Evolutionary conservation across 2,113 vertebrate species (phyloP).

Genomic region (Boleophthalmus pectinirostris): DNA sequence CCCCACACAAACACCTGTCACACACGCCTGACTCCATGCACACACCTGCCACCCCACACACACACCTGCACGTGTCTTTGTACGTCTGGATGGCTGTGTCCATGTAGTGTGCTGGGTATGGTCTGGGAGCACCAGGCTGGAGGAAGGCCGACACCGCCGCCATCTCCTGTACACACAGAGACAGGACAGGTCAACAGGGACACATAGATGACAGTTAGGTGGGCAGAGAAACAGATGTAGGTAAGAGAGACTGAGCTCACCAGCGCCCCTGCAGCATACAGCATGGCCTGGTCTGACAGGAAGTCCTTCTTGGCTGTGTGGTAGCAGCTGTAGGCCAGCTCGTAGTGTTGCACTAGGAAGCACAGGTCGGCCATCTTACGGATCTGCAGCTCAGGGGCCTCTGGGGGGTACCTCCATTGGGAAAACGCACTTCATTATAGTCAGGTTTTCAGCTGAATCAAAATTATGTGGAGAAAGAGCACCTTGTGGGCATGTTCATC

Average conservation of each 20-base stretch:
- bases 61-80: conserved; percentile 93
- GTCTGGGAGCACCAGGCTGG: conserved; percentile 88
- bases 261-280: conserved; percentile 96
- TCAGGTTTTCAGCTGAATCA: neutral
- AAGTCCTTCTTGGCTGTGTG: conserved; percentile 99
- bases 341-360: conserved; percentile 98
- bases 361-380: conserved; percentile 99
- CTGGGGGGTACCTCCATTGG: conserved; percentile 87
- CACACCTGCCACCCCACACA: conserved; percentile 66
- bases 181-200: neutral
- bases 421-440: neutral
- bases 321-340: conserved; percentile 96
- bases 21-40: too few relatives aligned
- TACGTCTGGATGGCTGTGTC: conserved; percentile 97
- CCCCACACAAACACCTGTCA: too few relatives aligned
- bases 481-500: neutral
- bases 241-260: conserved; percentile 63
- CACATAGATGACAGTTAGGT: neutral
- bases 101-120: conserved; percentile 97
- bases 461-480: conserved; percentile 3
- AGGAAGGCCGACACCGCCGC: conserved; percentile 96
- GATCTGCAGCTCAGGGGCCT: conserved; percentile 98
- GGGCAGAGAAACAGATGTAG: neutral
- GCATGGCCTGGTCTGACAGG: conserved; percentile 97
- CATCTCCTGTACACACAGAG: conserved; percentile 87